phyloP scores from a whole-genome alignment of 1,140 invertebrate genomes.

The Zaprionus davidi region DNA sequence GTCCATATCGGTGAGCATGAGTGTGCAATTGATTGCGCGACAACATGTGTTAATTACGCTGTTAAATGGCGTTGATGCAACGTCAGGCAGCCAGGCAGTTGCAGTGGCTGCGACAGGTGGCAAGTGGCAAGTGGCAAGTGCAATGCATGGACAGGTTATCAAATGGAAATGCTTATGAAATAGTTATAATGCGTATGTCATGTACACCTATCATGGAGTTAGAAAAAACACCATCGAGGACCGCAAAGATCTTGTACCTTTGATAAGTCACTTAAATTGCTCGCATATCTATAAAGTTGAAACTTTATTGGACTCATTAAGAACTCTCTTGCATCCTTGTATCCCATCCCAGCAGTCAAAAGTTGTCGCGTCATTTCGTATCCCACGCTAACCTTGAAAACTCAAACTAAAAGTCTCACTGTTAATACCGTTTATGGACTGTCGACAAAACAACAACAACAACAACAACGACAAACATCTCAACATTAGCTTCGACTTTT shows the following conservation, averaged over 20 bases:
- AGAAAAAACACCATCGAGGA: not conserved
- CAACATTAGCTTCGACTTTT: slow-evolving; percentile 64
- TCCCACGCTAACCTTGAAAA: slow-evolving; percentile 53
- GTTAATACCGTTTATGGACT: slow-evolving; percentile 35
- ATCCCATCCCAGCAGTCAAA: not conserved
- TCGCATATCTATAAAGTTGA: too few relatives aligned
- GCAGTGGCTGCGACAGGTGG: not conserved
- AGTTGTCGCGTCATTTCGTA: slow-evolving; percentile 44
- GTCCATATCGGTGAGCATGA: slow-evolving; percentile 56
- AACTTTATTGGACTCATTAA: not conserved
- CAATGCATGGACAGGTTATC: slow-evolving; percentile 46
- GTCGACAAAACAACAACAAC: slow-evolving; percentile 17
- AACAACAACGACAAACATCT: not conserved
- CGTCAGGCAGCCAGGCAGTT: slow-evolving; percentile 52
- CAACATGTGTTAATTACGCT: slow-evolving; percentile 80
- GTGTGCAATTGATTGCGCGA: slow-evolving; percentile 78
- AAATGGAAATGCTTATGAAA: slow-evolving; percentile 44
- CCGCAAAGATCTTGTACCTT: not conserved
- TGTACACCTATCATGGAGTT: not conserved
- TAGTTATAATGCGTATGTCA: slow-evolving; percentile 1
- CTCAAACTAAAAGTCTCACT: slow-evolving; percentile 32
- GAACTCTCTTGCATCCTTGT: not conserved
- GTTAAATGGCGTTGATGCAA: slow-evolving; percentile 72
- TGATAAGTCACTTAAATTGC: not conserved
- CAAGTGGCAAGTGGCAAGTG: slow-evolving; percentile 1